Conservation (phyloP, 1,140 invertebrate species). For the Gonatopus flavifemur region DNA sequence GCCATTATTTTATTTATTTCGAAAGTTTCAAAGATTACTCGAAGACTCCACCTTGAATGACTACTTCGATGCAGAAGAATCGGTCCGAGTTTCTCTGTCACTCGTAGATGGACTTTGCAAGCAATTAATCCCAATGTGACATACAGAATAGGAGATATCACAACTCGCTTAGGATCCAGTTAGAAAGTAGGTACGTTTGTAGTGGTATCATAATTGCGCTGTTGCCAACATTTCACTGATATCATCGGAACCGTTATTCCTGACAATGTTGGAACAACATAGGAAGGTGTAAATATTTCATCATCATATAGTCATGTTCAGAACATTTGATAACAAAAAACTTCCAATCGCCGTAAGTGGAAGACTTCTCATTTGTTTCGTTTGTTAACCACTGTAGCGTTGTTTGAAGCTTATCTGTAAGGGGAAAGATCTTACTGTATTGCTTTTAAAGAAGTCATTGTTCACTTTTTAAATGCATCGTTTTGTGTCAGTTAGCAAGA, state of each 20-base stretch:
- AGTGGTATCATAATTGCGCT: conserved; percentile 29
- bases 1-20: too few species aligned
- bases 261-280: conserved; percentile 23
- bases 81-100: too few species aligned
- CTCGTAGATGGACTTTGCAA: too few species aligned
- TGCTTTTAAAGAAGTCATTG: conserved; percentile 20
- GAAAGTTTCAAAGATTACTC: too few species aligned
- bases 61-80: too few species aligned
- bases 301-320: too few species aligned
- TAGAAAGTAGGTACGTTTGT: conserved; percentile 37
- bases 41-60: too few species aligned
- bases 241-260: conserved; percentile 27
- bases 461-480: conserved; percentile 28
- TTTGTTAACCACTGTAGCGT: conserved; percentile 5
- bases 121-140: conserved; percentile 10
- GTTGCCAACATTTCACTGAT: conserved; percentile 24
- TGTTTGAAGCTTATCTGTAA: conserved; percentile 5
- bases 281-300: conserved; percentile 22
- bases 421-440: not conserved
- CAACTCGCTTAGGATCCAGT: conserved; percentile 20
- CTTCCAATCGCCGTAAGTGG: too few species aligned
- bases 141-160: conserved; percentile 12
- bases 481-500: conserved; percentile 24
- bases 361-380: not conserved
- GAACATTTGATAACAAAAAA: too few species aligned